Evolutionary conservation across 2,797 vertebrate genomes (phyloP), one percentile per base, ranked within the genome.

Genomic region (Pseudochirops cupreus): DNA sequence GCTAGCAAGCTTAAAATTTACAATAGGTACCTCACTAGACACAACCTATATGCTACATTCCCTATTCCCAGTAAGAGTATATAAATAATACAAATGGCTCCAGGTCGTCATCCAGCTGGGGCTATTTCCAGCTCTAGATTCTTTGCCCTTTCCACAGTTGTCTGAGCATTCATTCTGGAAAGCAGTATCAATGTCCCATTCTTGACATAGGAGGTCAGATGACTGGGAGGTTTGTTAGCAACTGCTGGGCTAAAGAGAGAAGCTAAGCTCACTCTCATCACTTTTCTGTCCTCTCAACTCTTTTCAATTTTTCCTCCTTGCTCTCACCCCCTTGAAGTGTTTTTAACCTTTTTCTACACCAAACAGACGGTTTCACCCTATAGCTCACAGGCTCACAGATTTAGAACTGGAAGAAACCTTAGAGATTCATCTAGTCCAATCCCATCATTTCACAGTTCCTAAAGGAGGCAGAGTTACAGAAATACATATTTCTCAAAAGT

Each of bases 11-110:
- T 59, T 90, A 74, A 92, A 93, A 90, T 39, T 93, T 10, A 62
- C 92, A 21, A 0, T 7, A 52, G 50, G 39, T 7, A 50, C 46
- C 21, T 52, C n/a, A 92, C 21, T 74, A 92, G 91, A 87, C 62
- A 0, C 29, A 87, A 56, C 82, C 91, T 92, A 0, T 97, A 96
- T 91, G 94, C 2, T 4, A 94, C 91, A 96, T 94, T 50, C 94
- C 96, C 92, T 62, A 12, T 74, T 52, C 95, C 94, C 96, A 91
- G 93, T 97, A 97, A 96, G 95, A 28, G 50, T 59, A 67, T 21
- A 0, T 5, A 91, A 97, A 92, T 98, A 97, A 97, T 97, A 98
- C 97, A 98, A 98, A 98, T 95, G 97, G 90, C 95, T 90, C 97
- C 39, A 1, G 56, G n/a, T 31, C 39, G 53, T 50, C 39, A 13